Base-by-base conservation (phyloP, 2,113 vertebrate species). In the Sterna hirundo region DNA sequence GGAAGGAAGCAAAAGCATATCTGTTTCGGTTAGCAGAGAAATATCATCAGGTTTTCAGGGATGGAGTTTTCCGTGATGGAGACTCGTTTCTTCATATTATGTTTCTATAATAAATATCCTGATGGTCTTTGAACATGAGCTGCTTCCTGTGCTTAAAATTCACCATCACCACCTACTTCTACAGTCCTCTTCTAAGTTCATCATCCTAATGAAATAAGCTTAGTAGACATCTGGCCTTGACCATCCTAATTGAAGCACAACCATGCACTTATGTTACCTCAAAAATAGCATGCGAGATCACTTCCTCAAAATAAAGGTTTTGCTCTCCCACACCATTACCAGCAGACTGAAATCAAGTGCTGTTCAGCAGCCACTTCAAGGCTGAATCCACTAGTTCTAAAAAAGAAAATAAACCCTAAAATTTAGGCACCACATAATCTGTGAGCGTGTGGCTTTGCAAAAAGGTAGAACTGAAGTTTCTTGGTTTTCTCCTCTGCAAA, bases 61-160 rank as follows among this genome's bases (percentile, higher is more conserved):
- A 11, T 64, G 20, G 27, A 83, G 22, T 34, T 62, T 83, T 81
- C n/a, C 0, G 0, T 58, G 8, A 27, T 57, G 10, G 29, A 82
- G 44, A 85, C 21, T 40, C 40, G 10, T 29, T 91, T 93, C 88
- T 62, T 92, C 8, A 0, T 72, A 88, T 54, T 84, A 55, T 6
- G 4, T 88, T 83, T 86, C 92, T 82, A 10, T 62, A 87, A 92
- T 80, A 95, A 92, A 91, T 64, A 93, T 23, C 17, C 60, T n/a
- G 30, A 78, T 69, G 23, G 11, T 88, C 66, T 96, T 86, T 68
- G 58, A 87, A 88, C 55, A 91, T 78, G 83, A 95, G 82, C 78
- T 96, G 54, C 49, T 92, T 94, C 90, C 83, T 92, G 49, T 62
- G 84, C 38, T 94, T 92, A 86, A 90, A 90, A 94, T 88, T 91